Evolutionary conservation across 2,113 vertebrate genomes (phyloP).

Genomic region (Albula glossodonta): DNA sequence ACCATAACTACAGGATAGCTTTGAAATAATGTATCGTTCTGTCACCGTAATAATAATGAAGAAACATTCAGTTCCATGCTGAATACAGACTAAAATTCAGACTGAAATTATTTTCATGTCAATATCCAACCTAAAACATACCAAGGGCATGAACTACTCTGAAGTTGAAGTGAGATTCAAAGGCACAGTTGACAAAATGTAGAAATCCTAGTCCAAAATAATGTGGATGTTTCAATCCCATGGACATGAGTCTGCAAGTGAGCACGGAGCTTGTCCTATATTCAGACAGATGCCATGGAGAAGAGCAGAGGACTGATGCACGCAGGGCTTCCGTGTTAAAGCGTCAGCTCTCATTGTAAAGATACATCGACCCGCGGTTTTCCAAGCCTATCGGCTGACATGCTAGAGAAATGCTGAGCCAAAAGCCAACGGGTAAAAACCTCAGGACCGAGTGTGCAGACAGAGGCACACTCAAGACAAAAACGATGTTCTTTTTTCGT

Average conservation of each 20-base stretch:
- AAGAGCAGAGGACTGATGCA: neutral
- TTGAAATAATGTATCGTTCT: no score
- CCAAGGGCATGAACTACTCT: neutral
- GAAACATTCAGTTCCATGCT: no score
- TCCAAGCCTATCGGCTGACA: neutral
- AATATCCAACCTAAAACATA: neutral
- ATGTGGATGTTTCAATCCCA: neutral
- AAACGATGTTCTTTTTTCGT: no score
- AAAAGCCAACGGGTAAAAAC: neutral
- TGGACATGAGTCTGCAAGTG: neutral
- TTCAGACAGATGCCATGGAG: neutral
- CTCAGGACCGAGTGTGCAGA: neutral
- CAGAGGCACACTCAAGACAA: neutral
- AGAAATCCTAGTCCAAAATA: neutral
- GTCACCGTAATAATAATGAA: no score
- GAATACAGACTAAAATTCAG: no score
- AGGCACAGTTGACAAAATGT: neutral
- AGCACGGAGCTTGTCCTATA: neutral
- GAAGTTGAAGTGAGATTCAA: neutral
- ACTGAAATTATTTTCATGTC: no score
- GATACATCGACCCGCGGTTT: neutral
- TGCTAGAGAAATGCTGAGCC: no score
- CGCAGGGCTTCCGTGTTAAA: neutral
- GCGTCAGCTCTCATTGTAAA: neutral
- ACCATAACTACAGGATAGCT: no score